Evolutionary conservation across 1,140 invertebrate species (phyloP).

Genomic region (Nebria ingens): DNA sequence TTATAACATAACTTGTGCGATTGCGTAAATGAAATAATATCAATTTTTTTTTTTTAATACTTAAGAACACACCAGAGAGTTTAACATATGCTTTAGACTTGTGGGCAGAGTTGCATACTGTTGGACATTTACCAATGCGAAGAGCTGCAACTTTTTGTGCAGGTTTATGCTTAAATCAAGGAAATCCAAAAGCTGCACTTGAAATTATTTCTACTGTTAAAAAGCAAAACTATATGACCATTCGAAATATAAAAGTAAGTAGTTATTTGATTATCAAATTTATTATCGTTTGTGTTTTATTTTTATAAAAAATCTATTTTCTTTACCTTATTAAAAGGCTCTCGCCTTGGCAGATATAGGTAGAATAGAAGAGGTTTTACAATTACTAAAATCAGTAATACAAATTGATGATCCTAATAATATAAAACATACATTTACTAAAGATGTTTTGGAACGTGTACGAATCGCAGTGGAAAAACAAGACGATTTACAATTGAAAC

Average conservation of each 20-base stretch:
- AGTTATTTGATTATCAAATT: too few relatives aligned
- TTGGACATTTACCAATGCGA: constrained; percentile 43
- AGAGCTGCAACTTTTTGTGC: constrained; percentile 50
- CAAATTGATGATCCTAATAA: constrained; percentile 40
- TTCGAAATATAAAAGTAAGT: constrained; percentile 55
- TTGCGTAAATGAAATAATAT: too few relatives aligned
- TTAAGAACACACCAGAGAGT: constrained; percentile 60
- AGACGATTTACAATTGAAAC: constrained; percentile 29
- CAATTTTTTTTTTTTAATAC: too few relatives aligned
- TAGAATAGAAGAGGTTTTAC: constrained; percentile 51
- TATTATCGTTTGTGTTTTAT: background rate
- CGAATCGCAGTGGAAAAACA: constrained; percentile 29
- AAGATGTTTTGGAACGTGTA: constrained; percentile 37
- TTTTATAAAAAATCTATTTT: constrained; percentile 20
- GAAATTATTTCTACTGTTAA: constrained; percentile 47
- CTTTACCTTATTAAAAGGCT: too few relatives aligned
- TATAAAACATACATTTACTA: constrained; percentile 41
- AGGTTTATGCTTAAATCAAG: constrained; percentile 56
- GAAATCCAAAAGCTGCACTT: constrained; percentile 50
- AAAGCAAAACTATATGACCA: constrained; percentile 49
- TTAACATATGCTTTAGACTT: constrained; percentile 51
- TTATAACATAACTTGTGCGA: background rate
- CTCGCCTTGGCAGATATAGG: constrained; percentile 47
- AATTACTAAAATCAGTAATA: constrained; percentile 45
- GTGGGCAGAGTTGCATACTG: constrained; percentile 44